phyloP scores from a whole-genome alignment of 2,113 vertebrate genomes.

The Takifugu flavidus region DNA sequence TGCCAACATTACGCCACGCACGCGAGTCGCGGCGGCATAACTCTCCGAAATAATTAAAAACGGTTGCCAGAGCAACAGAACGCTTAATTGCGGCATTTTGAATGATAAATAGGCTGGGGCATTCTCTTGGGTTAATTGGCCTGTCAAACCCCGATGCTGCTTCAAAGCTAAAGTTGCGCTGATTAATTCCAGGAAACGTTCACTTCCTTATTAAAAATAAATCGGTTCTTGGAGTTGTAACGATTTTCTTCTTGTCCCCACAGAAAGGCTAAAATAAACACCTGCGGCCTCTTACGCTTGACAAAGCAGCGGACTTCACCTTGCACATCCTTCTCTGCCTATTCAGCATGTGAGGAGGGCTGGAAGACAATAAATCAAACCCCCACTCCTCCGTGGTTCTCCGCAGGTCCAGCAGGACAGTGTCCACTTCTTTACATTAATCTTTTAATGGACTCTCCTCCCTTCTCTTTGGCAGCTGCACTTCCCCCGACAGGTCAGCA shows the following conservation, averaged over 20 bases:
- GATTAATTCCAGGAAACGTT: slow-evolving; percentile 7
- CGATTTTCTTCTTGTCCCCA: too few relatives aligned
- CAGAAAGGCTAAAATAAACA: slow-evolving; percentile 2
- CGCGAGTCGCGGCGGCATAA: slow-evolving; percentile 27
- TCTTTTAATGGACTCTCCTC: slow-evolving; percentile 79
- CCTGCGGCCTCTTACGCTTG: slow-evolving; percentile 26
- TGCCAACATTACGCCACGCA: slow-evolving; percentile 49
- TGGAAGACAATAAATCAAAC: slow-evolving; percentile 68
- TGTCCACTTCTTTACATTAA: slow-evolving; percentile 77
- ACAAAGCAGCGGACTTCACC: slow-evolving; percentile 42
- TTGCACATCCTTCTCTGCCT: slow-evolving; percentile 52
- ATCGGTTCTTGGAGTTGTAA: too few relatives aligned
- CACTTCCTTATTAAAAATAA: slow-evolving; percentile 2
- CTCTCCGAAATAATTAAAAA: slow-evolving; percentile 58
- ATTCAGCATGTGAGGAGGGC: slow-evolving; percentile 51
- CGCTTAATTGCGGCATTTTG: slow-evolving; percentile 42
- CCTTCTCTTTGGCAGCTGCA: slow-evolving; percentile 66
- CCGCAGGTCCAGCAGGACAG: slow-evolving; percentile 72
- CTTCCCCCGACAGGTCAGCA: slow-evolving; percentile 66
- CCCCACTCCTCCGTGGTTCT: slow-evolving; percentile 52
- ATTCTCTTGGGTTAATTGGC: slow-evolving; percentile 45
- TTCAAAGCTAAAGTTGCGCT: too few relatives aligned
- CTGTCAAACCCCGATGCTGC: slow-evolving; percentile 9
- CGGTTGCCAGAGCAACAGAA: slow-evolving; percentile 43
- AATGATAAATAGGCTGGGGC: slow-evolving; percentile 47